Evolutionary conservation across 2,888 invertebrate species (phyloP), one percentile per base, ranked within the genome.

Genomic region (Dicroscelio sp.): DNA sequence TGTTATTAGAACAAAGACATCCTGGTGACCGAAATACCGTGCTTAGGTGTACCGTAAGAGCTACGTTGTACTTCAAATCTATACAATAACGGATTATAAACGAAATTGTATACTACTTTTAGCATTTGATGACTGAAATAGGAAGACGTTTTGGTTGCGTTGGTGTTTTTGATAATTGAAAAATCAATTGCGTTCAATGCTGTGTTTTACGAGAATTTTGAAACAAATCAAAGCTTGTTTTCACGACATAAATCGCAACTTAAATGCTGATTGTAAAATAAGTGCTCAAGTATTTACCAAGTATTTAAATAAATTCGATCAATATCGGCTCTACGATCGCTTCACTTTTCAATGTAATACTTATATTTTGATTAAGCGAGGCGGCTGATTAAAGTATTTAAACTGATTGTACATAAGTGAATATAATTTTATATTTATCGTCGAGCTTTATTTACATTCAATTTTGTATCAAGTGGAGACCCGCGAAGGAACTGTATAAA

Each of bases 351-450:
- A 14, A 76, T 27, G 23, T 31, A 48, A 58, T 65, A 43, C 4
- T 60, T 65, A 8, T 14, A 17, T 48, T 79, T 65, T n/a, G 65
- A 76, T 79, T 94, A 93, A 78, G 95, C 95, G 95, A 96, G 96
- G 38, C 65, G 35, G 65, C 23, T 58, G 23, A 58, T 63, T 79
- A 23, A 25, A 27, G 48, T 48, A 48, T 48, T n/a, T 31, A 93
- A 94, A 91, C 88, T 89, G 92, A 94, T 94, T 96, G 96, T 96
- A 96, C 95, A 96, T 96, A 96, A 95, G 90, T 95, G 94, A 95
- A 94, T 95, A 95, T 95, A 95, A 94, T 95, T 96, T 95, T 94
- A 94, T 94, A 95, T 94, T 95, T 95, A 94, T 92, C 92, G 91
- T 92, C 94, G 82, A 94, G 94, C 90, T 94, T 95, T 94, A 90